Conservation (phyloP, 2,888 invertebrate species). For the Athrips mouffetella region DNA sequence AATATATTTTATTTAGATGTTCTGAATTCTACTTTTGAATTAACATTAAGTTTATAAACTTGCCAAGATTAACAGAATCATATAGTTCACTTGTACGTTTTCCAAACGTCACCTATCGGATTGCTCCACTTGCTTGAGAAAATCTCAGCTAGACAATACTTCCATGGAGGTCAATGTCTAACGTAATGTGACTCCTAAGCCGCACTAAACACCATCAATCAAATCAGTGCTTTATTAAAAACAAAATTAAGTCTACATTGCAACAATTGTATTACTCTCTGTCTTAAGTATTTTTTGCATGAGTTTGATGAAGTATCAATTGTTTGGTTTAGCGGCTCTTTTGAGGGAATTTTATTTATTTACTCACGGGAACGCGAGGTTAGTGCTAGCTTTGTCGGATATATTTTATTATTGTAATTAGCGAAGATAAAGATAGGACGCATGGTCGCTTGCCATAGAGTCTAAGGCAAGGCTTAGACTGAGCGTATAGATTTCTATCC, state of each 20-base stretch:
- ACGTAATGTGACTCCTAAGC: constrained; percentile 1
- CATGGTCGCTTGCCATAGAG: too few relatives aligned
- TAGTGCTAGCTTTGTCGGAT: constrained; percentile 1
- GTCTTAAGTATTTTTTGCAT: neutral
- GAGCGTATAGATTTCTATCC: too few relatives aligned
- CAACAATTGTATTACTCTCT: neutral
- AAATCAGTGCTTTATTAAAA: neutral
- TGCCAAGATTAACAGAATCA: too few relatives aligned
- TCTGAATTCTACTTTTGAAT: too few relatives aligned
- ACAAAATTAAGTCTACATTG: neutral
- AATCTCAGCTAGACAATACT: constrained; percentile 51
- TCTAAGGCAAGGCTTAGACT: too few relatives aligned
- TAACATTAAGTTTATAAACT: too few relatives aligned
- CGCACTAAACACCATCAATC: neutral
- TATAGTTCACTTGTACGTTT: constrained; percentile 8
- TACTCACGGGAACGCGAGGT: constrained; percentile 9
- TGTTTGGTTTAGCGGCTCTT: neutral
- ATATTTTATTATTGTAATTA: neutral
- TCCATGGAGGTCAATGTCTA: constrained; percentile 52
- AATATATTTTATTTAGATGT: too few relatives aligned
- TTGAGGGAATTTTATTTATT: neutral
- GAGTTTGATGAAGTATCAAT: constrained; percentile 4
- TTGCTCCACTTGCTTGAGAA: constrained; percentile 60
- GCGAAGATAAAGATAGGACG: neutral
- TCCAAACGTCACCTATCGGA: constrained; percentile 15